These are phyloP conservation scores for Rhabdomys dilectus DNA, from an alignment of 2,113 vertebrate species.

Conservation along the genomic window DNA sequence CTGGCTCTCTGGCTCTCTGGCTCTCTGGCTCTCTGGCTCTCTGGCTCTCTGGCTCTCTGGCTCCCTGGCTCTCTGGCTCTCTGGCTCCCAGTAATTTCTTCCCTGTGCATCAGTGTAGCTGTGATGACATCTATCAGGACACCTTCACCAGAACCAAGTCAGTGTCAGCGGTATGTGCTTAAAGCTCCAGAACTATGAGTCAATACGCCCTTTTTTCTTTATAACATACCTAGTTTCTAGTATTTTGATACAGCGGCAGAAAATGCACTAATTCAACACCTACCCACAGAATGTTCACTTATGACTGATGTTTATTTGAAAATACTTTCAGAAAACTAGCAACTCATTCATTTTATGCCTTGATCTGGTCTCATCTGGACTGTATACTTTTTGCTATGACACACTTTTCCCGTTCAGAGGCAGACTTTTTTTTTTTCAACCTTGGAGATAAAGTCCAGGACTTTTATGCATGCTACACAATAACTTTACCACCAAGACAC, in stretches of 20 bases:
- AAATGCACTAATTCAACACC: background rate
- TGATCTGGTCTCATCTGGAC: too few relatives aligned
- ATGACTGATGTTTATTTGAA: background rate
- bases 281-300: background rate
- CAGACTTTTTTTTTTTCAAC: too few relatives aligned
- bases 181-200: background rate
- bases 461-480: too few relatives aligned
- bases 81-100: background rate
- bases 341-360: background rate
- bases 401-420: too few relatives aligned
- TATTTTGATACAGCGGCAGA: background rate
- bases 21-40: too few relatives aligned
- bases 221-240: background rate
- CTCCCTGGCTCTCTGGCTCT: too few relatives aligned
- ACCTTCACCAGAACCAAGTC: background rate
- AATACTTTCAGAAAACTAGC: conserved; percentile 27
- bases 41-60: too few relatives aligned
- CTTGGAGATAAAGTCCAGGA: too few relatives aligned
- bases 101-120: background rate
- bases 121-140: background rate
- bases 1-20: too few relatives aligned
- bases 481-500: too few relatives aligned
- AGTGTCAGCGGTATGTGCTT: background rate
- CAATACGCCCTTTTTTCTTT: background rate
- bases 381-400: too few relatives aligned